These are phyloP conservation scores for Torymus auratus DNA, from an alignment of 2,888 invertebrate species.

Conservation along the genomic window DNA sequence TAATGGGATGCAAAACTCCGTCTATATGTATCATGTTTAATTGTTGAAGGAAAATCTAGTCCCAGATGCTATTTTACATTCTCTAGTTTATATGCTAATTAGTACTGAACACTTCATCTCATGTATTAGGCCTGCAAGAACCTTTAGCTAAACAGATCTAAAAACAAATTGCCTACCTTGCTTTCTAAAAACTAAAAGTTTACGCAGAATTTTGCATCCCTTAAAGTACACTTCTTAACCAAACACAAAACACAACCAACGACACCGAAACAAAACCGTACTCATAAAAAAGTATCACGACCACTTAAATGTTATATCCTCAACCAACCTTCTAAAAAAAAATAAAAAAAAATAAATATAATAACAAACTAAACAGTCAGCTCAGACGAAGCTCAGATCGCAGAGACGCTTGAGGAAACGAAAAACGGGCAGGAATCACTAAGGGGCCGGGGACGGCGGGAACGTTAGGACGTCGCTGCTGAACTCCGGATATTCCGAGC, in stretches of 20 bases:
- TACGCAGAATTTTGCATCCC: conserved; percentile 10
- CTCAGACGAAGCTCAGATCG: conserved; percentile 37
- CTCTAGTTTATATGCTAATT: no score
- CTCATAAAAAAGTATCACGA: neutral
- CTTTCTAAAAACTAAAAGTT: no score
- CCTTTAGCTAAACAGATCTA: no score
- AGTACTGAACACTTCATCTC: no score
- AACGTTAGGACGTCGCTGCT: conserved; percentile 73
- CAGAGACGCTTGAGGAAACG: conserved; percentile 24
- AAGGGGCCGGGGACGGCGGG: conserved; percentile 75
- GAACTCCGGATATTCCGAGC: conserved; percentile 76
- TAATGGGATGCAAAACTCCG: conserved; percentile 7
- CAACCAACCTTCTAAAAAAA: neutral
- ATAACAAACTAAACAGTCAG: conserved; percentile 19
- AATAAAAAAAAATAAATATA: neutral
- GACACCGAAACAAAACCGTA: conserved; percentile 6
- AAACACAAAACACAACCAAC: conserved; percentile 22
- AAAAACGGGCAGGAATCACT: conserved; percentile 49
- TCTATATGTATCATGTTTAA: no score
- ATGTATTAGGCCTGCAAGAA: no score
- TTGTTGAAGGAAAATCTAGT: no score
- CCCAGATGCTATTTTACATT: no score
- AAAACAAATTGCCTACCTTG: no score
- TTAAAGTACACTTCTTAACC: conserved; percentile 6
- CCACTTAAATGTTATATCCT: no score